Base-by-base conservation (phyloP, 2,888 invertebrate species). In the Apamea epomidion region DNA sequence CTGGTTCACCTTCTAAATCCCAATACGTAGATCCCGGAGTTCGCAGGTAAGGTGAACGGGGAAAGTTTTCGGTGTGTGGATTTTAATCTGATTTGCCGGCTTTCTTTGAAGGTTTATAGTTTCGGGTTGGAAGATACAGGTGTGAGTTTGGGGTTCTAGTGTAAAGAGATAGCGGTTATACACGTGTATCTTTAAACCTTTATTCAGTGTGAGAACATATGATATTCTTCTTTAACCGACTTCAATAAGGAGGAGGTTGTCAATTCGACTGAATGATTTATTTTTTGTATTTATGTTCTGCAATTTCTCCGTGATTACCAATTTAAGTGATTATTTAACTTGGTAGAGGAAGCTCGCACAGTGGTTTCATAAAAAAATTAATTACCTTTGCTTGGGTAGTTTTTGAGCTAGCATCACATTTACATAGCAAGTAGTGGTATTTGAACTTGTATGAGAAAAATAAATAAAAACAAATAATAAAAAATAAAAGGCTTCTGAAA, bases 41-140 rank as follows among this genome's bases (percentile, higher is more conserved):
- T 72, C 60, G 42, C 25, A 73, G 68, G 72, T 69, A 74, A 80
- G 72, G 58, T 68, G 74, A 72, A 72, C 18, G 67, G n/a, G 75
- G 45, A 58, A 85, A 85, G 68, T 88, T 85, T 71, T 73, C 42
- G 65, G 68, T 37, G 76, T 64, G 85, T 73, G 75, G 80, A 83
- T 88, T 86, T 88, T 80, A 88, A 88, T 88, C 88, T 88, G 81
- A 88, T 90, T 81, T 83, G 74, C 78, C 67, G 74, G 68, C 65
- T 83, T 90, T 84, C 88, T 88, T 88, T 73, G 77, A 68, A 78
- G 74, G 80, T 80, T 74, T 77, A 72, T 78, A 82, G 79, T 80
- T 87, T 73, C 16, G 78, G 78, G 60, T 68, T 10, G 18, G 21
- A 62, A 68, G 71, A 71, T 60, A 51, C 14, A 72, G 70, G 84